Evolutionary conservation across 2,888 invertebrate species (phyloP).

Genomic region (Dyspetes luteomarginatus): DNA sequence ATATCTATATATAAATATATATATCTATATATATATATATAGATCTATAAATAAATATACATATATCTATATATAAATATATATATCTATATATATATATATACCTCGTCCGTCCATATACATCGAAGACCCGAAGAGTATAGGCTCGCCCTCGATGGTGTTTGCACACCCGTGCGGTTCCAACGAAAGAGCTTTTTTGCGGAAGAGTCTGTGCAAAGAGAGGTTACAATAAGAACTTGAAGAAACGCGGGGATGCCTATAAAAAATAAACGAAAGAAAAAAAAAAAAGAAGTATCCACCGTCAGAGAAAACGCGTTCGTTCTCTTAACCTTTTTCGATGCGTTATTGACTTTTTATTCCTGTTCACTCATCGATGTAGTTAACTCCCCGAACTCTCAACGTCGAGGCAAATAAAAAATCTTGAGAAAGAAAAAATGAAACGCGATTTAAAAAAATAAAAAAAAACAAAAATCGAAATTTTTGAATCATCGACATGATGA

Average conservation of each 20-base stretch:
- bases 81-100: constrained; percentile 12
- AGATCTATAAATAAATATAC: constrained; percentile 16
- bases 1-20: constrained; percentile 23
- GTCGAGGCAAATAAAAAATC: not conserved
- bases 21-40: not conserved
- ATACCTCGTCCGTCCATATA: constrained; percentile 9
- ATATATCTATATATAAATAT: not conserved
- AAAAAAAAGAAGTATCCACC: constrained; percentile 8
- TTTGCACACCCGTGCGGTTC: constrained; percentile 66
- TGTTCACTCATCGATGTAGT: not conserved
- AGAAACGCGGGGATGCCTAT: constrained; percentile 9
- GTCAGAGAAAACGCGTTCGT: not conserved
- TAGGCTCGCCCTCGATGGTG: constrained; percentile 53
- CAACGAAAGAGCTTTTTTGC: constrained; percentile 54
- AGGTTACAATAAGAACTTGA: constrained; percentile 32
- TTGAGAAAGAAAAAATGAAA: not conserved
- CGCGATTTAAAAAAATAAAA: not conserved
- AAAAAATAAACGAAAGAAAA: constrained; percentile 37
- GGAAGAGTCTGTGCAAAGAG: constrained; percentile 54
- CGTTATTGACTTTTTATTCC: constrained; percentile 24
- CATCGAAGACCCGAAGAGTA: constrained; percentile 39
- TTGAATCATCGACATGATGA: too few relatives aligned
- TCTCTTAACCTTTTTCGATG: not conserved
- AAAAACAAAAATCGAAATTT: too few relatives aligned
- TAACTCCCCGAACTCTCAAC: not conserved